phyloP scores from a whole-genome alignment of 2,888 invertebrate species.

The Amblyjoppa fuscipennis region DNA sequence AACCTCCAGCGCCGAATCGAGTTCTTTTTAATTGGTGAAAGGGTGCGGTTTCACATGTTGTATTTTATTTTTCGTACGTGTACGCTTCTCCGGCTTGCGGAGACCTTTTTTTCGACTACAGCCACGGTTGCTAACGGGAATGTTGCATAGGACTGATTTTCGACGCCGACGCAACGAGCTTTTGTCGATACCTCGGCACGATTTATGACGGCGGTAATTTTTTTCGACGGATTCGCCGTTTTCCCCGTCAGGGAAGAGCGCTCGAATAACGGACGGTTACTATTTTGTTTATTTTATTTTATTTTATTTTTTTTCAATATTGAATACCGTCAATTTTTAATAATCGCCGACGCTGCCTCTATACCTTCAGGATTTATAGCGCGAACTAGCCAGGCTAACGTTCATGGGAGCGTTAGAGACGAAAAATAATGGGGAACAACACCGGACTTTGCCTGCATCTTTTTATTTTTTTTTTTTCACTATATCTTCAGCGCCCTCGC shows the following conservation, averaged over 20 bases:
- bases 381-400: background rate
- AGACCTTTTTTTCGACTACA: conserved; percentile 15
- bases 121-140: conserved; percentile 7
- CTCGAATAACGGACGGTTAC: background rate
- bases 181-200: conserved; percentile 20
- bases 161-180: conserved; percentile 6
- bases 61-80: conserved; percentile 34
- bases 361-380: background rate
- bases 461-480: background rate
- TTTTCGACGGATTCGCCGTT: background rate
- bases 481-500: background rate
- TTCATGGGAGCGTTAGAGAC: background rate
- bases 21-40: conserved; percentile 81
- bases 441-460: background rate
- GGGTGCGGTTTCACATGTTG: conserved; percentile 45
- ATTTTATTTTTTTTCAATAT: background rate
- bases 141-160: conserved; percentile 24
- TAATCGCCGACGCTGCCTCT: background rate
- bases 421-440: background rate
- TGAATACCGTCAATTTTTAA: background rate
- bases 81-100: conserved; percentile 37
- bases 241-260: background rate
- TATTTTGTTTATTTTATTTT: background rate
- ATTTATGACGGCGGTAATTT: conserved; percentile 2
- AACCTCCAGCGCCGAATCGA: conserved; percentile 76